A percentile compares a stretch with the other conserved stretches of the same genome.
These are phyloP conservation scores for Syngnathus floridae DNA, from an alignment of 2,113 vertebrate genomes.

Conservation along the genomic window DNA sequence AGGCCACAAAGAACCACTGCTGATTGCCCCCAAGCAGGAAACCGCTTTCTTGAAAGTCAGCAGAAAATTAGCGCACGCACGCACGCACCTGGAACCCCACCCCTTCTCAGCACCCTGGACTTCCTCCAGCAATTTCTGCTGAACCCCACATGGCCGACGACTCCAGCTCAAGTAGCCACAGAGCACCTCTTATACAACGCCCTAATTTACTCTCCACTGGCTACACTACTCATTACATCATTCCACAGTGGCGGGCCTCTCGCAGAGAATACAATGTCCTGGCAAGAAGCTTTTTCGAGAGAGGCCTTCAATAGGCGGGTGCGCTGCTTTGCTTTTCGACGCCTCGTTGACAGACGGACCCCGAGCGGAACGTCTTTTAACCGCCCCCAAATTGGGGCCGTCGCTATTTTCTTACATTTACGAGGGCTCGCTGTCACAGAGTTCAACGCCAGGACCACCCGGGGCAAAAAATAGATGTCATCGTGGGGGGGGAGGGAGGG, in stretches of 20 bases:
- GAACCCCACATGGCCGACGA: constrained; percentile 15
- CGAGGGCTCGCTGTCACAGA: constrained; percentile 33
- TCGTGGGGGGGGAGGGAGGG: not conserved
- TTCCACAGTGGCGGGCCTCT: constrained; percentile 37
- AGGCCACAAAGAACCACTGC: constrained; percentile 30
- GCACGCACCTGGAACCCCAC: not conserved
- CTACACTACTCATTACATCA: constrained; percentile 20
- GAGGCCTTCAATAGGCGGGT: constrained; percentile 37
- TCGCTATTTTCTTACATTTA: constrained; percentile 36
- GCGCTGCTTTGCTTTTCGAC: constrained; percentile 41
- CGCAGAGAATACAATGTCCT: constrained; percentile 35
- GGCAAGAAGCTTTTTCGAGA: constrained; percentile 35
- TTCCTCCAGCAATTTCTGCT: constrained; percentile 14
- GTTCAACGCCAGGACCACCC: constrained; percentile 64
- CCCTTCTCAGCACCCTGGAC: not conserved
- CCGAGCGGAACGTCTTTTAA: constrained; percentile 34
- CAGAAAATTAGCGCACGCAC: constrained; percentile 43
- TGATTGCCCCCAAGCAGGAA: constrained; percentile 39
- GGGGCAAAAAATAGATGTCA: constrained; percentile 53
- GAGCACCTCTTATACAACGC: constrained; percentile 39
- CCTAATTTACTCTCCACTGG: constrained; percentile 5
- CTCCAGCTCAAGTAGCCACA: constrained; percentile 15
- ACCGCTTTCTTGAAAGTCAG: constrained; percentile 60
- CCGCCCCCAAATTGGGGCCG: constrained; percentile 32
- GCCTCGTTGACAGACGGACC: constrained; percentile 52